A percentile compares a stretch with the other conserved stretches of the same genome.
Conservation (phyloP, 2,113 vertebrate species). For the Stercorarius parasiticus region DNA sequence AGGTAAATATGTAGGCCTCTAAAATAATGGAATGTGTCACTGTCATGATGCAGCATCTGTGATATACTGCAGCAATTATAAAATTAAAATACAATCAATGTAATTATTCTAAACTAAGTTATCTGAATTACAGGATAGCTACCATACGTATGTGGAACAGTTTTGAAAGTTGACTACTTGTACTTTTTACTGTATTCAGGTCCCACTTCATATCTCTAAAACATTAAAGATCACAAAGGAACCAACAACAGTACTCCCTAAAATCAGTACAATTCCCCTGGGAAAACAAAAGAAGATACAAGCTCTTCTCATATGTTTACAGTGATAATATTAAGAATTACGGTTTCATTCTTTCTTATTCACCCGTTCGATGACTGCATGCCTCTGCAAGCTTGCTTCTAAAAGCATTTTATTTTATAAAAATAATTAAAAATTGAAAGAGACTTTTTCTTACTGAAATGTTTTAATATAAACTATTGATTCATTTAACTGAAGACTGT, state of each 20-base stretch:
- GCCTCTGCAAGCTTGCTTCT: not conserved
- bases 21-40: not conserved
- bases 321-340: not conserved
- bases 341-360: not conserved
- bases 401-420: not conserved
- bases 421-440: not conserved
- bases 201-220: not conserved
- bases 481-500: not conserved
- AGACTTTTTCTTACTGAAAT: not conserved
- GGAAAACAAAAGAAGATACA: not conserved
- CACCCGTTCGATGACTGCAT: not conserved
- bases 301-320: not conserved
- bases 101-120: not conserved
- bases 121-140: not conserved
- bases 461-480: not conserved
- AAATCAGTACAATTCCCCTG: not conserved
- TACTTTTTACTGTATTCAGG: not conserved
- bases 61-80: not conserved
- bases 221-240: not conserved
- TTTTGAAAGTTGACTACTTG: not conserved
- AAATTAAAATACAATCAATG: not conserved
- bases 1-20: not conserved
- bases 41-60: not conserved
- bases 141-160: not conserved
- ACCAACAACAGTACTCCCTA: not conserved